Evolutionary conservation across 1,140 invertebrate genomes (phyloP).

Genomic region (Euura saliciscinereae): DNA sequence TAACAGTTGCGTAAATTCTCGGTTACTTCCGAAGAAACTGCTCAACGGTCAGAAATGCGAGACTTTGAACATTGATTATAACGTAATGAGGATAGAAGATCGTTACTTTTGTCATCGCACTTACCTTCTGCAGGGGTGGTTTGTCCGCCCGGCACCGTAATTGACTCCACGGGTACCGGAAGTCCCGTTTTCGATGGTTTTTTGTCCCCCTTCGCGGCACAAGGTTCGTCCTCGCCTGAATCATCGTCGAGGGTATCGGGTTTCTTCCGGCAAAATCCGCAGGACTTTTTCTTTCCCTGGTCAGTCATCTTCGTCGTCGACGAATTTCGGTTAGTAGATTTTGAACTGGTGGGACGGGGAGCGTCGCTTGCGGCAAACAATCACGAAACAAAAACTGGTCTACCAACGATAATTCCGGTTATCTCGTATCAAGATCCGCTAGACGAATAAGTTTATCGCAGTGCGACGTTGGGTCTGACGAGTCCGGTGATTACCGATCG

Average conservation of each 20-base stretch:
- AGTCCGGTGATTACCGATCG: not conserved
- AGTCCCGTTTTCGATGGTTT: not conserved
- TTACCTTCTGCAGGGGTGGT: slow-evolving; percentile 10
- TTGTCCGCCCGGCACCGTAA: not conserved
- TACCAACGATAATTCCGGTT: not conserved
- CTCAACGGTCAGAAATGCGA: too few species aligned
- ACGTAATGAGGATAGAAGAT: too few species aligned
- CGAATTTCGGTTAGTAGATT: slow-evolving; percentile 12
- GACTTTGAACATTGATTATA: not conserved
- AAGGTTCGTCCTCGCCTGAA: slow-evolving; percentile 22
- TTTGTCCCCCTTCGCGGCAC: not conserved
- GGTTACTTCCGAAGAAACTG: too few species aligned
- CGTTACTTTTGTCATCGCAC: not conserved
- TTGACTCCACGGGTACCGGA: not conserved
- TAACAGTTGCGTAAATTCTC: too few species aligned
- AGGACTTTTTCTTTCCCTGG: not conserved
- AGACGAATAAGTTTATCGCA: not conserved
- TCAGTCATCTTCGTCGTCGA: not conserved
- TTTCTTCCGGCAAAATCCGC: slow-evolving; percentile 25
- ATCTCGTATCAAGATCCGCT: not conserved
- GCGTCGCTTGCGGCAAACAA: not conserved
- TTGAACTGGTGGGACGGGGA: not conserved
- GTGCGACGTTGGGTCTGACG: not conserved
- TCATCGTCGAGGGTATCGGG: slow-evolving; percentile 32
- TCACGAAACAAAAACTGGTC: not conserved